Conservation (phyloP, 1,140 invertebrate genomes). For the Pentalonia nigronervosa region DNA sequence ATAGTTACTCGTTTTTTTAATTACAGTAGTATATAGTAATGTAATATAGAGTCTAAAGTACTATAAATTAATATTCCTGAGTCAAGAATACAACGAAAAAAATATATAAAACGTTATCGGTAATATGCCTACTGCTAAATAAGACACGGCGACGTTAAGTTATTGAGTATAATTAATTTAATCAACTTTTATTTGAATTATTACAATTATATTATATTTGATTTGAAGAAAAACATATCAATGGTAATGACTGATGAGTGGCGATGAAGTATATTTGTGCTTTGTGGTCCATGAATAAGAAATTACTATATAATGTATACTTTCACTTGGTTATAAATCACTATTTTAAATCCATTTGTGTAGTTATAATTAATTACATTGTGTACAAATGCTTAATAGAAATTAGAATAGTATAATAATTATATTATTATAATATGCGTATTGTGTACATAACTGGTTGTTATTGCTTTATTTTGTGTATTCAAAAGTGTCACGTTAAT, state of each 20-base stretch:
- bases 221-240: not conserved
- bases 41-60: not conserved
- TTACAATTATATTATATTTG: not conserved
- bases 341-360: constrained; percentile 1
- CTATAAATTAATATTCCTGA: not conserved
- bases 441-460: not conserved
- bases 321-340: constrained; percentile 27
- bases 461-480: not conserved
- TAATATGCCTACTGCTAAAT: not conserved
- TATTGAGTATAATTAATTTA: not conserved
- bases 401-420: not conserved
- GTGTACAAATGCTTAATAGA: not conserved
- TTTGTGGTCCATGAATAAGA: not conserved
- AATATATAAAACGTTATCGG: not conserved
- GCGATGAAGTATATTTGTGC: not conserved
- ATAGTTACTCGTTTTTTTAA: not conserved
- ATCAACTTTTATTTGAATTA: not conserved
- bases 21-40: not conserved
- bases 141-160: not conserved
- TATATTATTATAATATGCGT: not conserved
- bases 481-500: constrained; percentile 1
- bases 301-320: not conserved
- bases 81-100: not conserved
- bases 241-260: not conserved
- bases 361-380: not conserved